phyloP scores from a whole-genome alignment of 92 coral and sea anemone genomes.

The Zoanthus sansibaricus region DNA sequence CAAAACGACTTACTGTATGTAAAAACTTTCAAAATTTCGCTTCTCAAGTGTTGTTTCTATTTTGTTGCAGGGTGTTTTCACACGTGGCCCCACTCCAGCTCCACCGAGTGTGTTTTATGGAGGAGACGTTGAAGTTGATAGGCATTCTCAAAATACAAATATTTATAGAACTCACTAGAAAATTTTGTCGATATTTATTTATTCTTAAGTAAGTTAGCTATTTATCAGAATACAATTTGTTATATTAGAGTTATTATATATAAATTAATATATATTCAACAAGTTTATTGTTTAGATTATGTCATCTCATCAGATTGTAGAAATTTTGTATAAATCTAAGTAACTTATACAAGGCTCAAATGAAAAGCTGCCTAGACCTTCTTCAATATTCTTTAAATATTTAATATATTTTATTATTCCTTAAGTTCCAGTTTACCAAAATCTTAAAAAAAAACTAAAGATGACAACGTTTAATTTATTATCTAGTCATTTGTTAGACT shows the following conservation, averaged over 20 bases:
- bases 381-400: too few species aligned
- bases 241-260: neutral
- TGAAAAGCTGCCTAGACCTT: too few species aligned
- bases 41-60: neutral
- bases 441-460: too few species aligned
- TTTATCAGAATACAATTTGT: neutral
- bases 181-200: neutral
- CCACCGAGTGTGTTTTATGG: constrained; percentile 93
- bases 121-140: constrained; percentile 97
- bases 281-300: neutral
- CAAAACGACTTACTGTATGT: too few species aligned
- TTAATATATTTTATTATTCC: too few species aligned
- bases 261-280: neutral
- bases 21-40: neutral
- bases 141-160: constrained; percentile 13
- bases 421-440: too few species aligned
- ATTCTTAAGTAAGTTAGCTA: neutral
- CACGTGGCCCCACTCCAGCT: constrained; percentile 81
- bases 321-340: neutral
- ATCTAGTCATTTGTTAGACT: too few species aligned
- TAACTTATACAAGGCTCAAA: too few species aligned
- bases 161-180: constrained; percentile 38
- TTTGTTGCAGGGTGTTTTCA: constrained; percentile 78
- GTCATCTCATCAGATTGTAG: neutral
- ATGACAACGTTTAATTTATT: too few species aligned